Conservation (phyloP, 2,113 vertebrate species). For the Erythrocercus mccallii region DNA sequence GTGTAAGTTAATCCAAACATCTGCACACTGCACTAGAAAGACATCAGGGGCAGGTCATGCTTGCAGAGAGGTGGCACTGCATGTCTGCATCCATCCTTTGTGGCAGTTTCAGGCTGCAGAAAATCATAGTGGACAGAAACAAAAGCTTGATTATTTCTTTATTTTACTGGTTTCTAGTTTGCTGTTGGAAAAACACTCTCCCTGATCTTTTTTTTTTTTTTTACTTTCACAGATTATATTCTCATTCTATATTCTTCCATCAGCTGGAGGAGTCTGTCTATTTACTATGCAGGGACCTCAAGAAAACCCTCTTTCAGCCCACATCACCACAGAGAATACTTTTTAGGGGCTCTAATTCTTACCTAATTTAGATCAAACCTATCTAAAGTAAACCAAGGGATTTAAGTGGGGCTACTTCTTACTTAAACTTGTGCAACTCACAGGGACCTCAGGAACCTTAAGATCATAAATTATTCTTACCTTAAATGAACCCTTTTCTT, state of each 20-base stretch:
- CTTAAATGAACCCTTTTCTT: not conserved
- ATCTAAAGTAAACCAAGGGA: not conserved
- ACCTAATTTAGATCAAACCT: not conserved
- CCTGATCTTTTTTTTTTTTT: not conserved
- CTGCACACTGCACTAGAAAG: not conserved
- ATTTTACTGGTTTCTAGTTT: not conserved
- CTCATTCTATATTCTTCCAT: not conserved
- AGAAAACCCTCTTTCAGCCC: not conserved
- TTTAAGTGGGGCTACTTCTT: not conserved
- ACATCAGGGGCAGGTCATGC: not conserved
- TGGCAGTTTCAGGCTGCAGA: not conserved
- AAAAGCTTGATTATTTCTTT: not conserved
- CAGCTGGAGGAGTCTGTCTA: not conserved
- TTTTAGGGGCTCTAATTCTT: not conserved
- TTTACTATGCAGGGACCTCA: not conserved
- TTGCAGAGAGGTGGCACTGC: rapidly evolving
- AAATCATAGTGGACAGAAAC: not conserved
- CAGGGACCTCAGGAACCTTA: not conserved
- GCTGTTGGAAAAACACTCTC: not conserved
- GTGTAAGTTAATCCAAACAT: not conserved
- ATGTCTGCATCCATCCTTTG: not conserved
- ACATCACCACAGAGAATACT: not conserved
- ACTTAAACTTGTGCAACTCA: not conserved
- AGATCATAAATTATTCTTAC: not conserved
- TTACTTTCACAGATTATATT: not conserved